Evolutionary conservation across 2,113 vertebrate species (phyloP).

Genomic region (Pterocles orientalis): DNA sequence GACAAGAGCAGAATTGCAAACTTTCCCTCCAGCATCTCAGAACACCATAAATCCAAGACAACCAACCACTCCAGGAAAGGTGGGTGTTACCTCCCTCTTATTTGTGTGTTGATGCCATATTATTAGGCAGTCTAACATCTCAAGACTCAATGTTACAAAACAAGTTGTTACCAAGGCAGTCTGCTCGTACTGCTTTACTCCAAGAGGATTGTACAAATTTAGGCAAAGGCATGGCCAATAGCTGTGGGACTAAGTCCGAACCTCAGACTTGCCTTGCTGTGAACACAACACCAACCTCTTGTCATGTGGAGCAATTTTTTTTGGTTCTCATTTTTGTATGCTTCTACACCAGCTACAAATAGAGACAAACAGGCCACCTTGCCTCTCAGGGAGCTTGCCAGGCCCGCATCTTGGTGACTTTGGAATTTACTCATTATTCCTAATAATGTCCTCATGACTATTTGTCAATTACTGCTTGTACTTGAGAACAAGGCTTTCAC

Average conservation of each 20-base stretch:
- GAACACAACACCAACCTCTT: not conserved
- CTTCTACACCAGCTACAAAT: not conserved
- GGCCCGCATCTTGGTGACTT: not conserved
- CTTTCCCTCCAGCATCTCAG: not conserved
- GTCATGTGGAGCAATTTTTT: not conserved
- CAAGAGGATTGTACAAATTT: not conserved
- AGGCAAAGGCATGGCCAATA: not conserved
- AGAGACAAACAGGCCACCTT: not conserved
- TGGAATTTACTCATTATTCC: not conserved
- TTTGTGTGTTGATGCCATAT: not conserved
- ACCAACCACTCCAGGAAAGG: not conserved
- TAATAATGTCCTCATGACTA: not conserved
- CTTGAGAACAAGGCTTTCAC: not conserved
- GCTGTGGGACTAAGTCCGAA: not conserved
- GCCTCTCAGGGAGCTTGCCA: not conserved
- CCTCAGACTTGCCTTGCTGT: not conserved
- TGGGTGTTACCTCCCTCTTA: not conserved
- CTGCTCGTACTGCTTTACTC: not conserved
- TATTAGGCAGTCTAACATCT: not conserved
- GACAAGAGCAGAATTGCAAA: not conserved
- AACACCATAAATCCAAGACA: not conserved
- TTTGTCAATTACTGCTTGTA: not conserved
- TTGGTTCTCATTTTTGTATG: not conserved
- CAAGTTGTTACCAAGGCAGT: not conserved
- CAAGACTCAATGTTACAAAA: not conserved